Conservation (phyloP, 2,113 vertebrate species). For the Myotis lucifugus region DNA sequence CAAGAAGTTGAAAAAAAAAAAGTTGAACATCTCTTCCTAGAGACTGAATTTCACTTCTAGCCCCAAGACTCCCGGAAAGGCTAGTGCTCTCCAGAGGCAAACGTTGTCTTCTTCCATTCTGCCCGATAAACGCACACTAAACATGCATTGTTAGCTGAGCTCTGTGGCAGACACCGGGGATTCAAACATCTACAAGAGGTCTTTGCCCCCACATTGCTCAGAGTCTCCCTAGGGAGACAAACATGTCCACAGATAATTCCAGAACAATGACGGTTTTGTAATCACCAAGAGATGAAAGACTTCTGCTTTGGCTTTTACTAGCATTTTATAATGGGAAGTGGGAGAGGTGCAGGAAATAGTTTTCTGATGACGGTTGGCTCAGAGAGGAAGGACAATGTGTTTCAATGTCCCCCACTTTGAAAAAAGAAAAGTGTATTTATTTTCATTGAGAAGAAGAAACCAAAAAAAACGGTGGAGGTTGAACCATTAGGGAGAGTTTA, state of each 20-base stretch:
- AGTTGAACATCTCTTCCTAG: not conserved
- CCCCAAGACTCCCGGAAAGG: not conserved
- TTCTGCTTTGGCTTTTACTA: not conserved
- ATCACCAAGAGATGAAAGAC: slow-evolving; percentile 65
- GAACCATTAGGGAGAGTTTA: slow-evolving; percentile 53
- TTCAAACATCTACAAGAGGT: slow-evolving; percentile 27
- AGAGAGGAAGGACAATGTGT: slow-evolving; percentile 70
- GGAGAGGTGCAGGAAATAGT: slow-evolving; percentile 63
- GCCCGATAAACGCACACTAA: not conserved
- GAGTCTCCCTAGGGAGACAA: slow-evolving; percentile 4
- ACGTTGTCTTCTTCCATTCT: not conserved
- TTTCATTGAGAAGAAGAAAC: slow-evolving; percentile 70
- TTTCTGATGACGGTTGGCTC: slow-evolving; percentile 64
- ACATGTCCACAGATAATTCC: not conserved
- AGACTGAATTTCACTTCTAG: not conserved
- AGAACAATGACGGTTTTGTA: not conserved
- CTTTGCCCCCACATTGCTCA: not conserved
- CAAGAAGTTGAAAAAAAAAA: not conserved
- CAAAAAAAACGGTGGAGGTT: slow-evolving; percentile 51
- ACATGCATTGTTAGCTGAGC: not conserved
- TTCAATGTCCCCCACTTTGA: slow-evolving; percentile 19
- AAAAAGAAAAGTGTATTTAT: slow-evolving; percentile 38
- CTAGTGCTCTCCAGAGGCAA: not conserved
- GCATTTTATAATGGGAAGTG: slow-evolving; percentile 70
- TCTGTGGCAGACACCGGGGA: not conserved